These are phyloP conservation scores for Xyliphius kryptos DNA, from an alignment of 2,113 vertebrate genomes.

Conservation along the genomic window DNA sequence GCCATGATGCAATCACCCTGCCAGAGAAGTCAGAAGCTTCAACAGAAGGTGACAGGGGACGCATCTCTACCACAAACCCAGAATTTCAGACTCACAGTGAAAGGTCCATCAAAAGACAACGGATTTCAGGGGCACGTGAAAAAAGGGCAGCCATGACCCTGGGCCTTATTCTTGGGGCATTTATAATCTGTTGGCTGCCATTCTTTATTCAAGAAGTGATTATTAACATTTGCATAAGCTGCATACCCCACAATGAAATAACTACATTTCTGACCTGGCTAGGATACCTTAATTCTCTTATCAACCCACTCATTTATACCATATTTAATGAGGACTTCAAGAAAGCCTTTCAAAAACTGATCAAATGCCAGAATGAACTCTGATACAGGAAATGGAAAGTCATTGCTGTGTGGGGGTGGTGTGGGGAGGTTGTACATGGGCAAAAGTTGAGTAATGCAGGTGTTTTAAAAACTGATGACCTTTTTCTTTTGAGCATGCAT, in stretches of 20 bases:
- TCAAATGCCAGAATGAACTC: constrained; percentile 47
- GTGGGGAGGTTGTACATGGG: too few species aligned
- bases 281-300: constrained; percentile 95
- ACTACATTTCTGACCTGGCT: constrained; percentile 93
- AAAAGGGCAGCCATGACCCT: constrained; percentile 87
- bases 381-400: too few species aligned
- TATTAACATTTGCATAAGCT: constrained; percentile 81
- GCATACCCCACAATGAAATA: constrained; percentile 80
- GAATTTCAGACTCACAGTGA: constrained; percentile 69
- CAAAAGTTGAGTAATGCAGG: too few species aligned
- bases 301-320: constrained; percentile 97
- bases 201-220: constrained; percentile 98
- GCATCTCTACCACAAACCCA: constrained; percentile 60
- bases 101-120: constrained; percentile 77
- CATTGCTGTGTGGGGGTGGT: too few species aligned
- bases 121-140: constrained; percentile 86
- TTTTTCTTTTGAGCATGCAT: too few species aligned
- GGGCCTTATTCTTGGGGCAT: constrained; percentile 91
- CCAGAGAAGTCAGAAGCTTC: constrained; percentile 84
- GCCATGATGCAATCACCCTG: constrained; percentile 64
- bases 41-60: constrained; percentile 75
- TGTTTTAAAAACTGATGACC: too few species aligned
- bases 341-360: constrained; percentile 93
- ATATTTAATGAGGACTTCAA: constrained; percentile 99
- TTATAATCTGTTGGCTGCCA: constrained; percentile 95